Base-by-base conservation (phyloP, 2,113 vertebrate species). In the Mesitornis unicolor region DNA sequence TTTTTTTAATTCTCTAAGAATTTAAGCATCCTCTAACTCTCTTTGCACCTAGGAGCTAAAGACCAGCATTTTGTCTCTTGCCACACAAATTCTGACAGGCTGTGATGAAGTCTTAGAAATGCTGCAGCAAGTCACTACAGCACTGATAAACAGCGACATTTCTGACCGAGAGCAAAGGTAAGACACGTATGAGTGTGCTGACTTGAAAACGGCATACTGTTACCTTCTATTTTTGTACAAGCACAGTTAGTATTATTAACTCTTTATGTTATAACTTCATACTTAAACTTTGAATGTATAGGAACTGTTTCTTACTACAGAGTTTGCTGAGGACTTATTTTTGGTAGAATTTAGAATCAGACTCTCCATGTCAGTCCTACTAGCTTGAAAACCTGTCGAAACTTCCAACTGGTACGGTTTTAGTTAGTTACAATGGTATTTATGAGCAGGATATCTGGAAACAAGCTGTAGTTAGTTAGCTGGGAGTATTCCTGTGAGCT, bases 21-120 rank as follows among this genome's bases (percentile, higher is more conserved):
- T 87, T 87, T 54, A 75, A 94, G 69, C 77, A 88, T 94, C 45
- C 21, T 87, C 1, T 90, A 84, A 64, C 80, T 78, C 28, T 85
- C 88, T 91, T 96, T 97, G 87, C 93, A 80, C 89, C 87, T 97
- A 99, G 99, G 99, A 99, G 90, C 98, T 99, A 45, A 99, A 99
- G 97, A 98, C 98, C 96, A 99, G 99, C 97, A 99, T 99, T 97
- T 98, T 99, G 93, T 99, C 99, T 91, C 98, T 99, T 61, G 99
- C 99, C 78, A 99, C 99, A 15, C 99, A 99, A 97, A 99, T 99
- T 92, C 97, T 99, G 96, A 99, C 98, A 40, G 99, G 99, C 89
- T 99, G 99, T 89, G 99, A 99, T 96, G 99, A 99, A 98, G 99
- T 99, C 45, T 97, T 99, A 93, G 99, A 99, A 98, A 99, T 99